Conservation (phyloP, 1,140 invertebrate genomes). For the Bradynema listronoti region DNA sequence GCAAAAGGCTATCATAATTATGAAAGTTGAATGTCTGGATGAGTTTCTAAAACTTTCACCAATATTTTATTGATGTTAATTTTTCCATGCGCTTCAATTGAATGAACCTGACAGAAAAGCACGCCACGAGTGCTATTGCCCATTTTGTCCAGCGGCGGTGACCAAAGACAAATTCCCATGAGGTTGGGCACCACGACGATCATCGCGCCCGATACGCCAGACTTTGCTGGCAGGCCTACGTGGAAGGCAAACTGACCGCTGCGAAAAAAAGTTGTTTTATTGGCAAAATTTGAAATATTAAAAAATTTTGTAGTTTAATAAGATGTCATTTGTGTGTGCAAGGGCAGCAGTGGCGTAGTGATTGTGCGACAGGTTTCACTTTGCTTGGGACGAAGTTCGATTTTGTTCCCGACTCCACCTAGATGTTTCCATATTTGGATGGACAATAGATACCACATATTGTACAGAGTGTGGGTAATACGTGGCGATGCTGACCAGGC, state of each 20-base stretch:
- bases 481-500: no score
- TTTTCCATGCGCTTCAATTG: neutral
- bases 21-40: conserved; percentile 15
- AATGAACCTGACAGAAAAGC: conserved; percentile 71
- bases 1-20: conserved; percentile 2
- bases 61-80: neutral
- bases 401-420: no score
- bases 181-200: conserved; percentile 35
- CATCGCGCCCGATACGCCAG: conserved; percentile 61
- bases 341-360: no score
- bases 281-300: no score
- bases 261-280: no score
- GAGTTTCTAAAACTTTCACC: conserved; percentile 31
- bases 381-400: no score
- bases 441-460: no score
- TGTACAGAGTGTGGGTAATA: no score
- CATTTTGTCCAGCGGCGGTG: conserved; percentile 25
- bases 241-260: conserved; percentile 37
- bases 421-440: no score
- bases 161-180: conserved; percentile 34
- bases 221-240: conserved; percentile 31
- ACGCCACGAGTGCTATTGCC: conserved; percentile 59
- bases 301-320: no score
- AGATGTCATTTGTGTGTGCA: no score
- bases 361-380: no score